Conservation (phyloP, 2,888 invertebrate species). For the Oxytorus armatus region DNA sequence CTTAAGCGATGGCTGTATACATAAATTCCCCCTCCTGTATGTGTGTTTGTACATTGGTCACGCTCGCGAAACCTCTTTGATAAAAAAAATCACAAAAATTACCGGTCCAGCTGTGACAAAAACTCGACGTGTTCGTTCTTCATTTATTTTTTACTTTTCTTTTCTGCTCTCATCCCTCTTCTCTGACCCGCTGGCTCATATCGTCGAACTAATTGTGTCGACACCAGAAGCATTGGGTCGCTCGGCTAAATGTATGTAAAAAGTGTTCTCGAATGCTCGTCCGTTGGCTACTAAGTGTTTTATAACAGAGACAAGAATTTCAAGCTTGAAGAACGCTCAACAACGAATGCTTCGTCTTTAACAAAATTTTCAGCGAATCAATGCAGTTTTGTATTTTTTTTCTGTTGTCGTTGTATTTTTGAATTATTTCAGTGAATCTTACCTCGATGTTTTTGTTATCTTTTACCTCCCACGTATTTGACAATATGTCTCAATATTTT, state of each 20-base stretch:
- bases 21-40: constrained; percentile 27
- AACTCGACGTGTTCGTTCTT: too few relatives aligned
- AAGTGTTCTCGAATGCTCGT: not conserved
- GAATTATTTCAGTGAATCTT: constrained; percentile 2
- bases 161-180: not conserved
- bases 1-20: constrained; percentile 49
- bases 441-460: constrained; percentile 12
- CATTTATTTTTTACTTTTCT: constrained; percentile 20
- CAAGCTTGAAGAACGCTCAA: constrained; percentile 29
- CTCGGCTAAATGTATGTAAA: constrained; percentile 3
- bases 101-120: constrained; percentile 51
- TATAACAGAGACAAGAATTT: not conserved
- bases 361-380: not conserved
- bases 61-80: constrained; percentile 26
- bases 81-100: constrained; percentile 53
- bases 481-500: constrained; percentile 1
- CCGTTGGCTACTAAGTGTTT: not conserved
- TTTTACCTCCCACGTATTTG: not conserved
- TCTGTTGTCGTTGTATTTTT: not conserved
- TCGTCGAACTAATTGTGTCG: constrained; percentile 17
- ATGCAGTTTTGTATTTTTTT: not conserved
- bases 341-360: not conserved
- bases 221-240: constrained; percentile 20
- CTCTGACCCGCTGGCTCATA: not conserved
- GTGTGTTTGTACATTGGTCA: constrained; percentile 10